These are phyloP conservation scores for Oryzias woworae DNA, from an alignment of 2,113 vertebrate genomes.

Conservation along the genomic window DNA sequence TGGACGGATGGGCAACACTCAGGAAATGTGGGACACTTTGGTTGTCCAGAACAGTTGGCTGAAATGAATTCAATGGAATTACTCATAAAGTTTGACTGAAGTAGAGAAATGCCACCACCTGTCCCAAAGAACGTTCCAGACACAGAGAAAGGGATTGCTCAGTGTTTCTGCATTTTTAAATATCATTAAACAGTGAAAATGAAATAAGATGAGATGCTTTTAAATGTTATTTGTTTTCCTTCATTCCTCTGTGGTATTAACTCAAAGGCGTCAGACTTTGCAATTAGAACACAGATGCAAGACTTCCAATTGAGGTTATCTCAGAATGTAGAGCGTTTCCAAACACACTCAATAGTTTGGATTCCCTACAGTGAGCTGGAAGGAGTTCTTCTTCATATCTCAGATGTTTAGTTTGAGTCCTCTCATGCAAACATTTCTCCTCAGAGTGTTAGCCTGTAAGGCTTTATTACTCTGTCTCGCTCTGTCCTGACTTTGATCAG, in stretches of 20 bases:
- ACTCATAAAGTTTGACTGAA: conserved; percentile 15
- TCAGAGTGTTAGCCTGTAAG: background rate
- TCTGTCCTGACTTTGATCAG: conserved; percentile 52
- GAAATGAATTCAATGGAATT: conserved; percentile 15
- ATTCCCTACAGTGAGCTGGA: too few relatives aligned
- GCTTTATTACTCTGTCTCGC: background rate
- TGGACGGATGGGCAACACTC: background rate
- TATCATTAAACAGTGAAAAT: background rate
- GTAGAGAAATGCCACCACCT: conserved; percentile 43
- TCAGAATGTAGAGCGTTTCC: background rate
- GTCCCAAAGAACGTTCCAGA: conserved; percentile 9
- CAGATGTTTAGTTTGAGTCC: conserved; percentile 4
- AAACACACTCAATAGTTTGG: too few relatives aligned
- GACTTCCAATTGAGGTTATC: conserved; percentile 31
- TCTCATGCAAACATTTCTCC: conserved; percentile 2
- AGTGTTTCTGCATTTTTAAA: conserved; percentile 1
- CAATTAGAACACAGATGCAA: conserved; percentile 18
- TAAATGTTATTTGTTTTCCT: conserved; percentile 3
- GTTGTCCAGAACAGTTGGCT: conserved; percentile 10
- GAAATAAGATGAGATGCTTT: conserved; percentile 1
- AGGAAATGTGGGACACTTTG: background rate
- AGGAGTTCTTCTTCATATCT: too few relatives aligned
- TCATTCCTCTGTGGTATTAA: conserved; percentile 11
- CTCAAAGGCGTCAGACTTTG: background rate
- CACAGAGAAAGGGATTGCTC: background rate